These are phyloP conservation scores for Emydura subglobosa DNA, from an alignment of 2,113 vertebrate genomes.

Conservation along the genomic window DNA sequence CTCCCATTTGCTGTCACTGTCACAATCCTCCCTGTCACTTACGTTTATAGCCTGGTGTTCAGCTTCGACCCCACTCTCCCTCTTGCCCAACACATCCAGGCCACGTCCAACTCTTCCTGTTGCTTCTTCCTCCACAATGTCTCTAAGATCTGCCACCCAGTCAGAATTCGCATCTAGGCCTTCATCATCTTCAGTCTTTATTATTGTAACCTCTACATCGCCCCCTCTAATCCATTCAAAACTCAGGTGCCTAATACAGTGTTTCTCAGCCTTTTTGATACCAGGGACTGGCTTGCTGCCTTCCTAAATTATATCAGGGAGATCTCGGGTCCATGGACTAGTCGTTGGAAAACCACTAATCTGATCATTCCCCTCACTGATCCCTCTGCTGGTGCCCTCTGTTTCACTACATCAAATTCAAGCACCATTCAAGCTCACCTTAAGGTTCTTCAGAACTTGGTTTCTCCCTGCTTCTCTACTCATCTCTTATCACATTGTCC, in stretches of 20 bases:
- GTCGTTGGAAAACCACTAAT: not conserved
- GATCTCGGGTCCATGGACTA: no score
- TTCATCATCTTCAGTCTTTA: not conserved
- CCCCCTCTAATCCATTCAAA: not conserved
- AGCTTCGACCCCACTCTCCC: not conserved
- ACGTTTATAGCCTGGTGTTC: not conserved
- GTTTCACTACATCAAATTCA: not conserved
- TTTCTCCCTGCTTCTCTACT: fast-evolving
- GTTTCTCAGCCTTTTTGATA: no score
- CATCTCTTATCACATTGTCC: not conserved
- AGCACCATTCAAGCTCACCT: not conserved
- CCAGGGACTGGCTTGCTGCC: no score
- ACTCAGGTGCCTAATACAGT: not conserved
- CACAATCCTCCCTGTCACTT: not conserved
- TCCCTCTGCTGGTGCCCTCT: fast-evolving
- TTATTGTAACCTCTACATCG: not conserved
- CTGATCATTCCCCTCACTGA: not conserved
- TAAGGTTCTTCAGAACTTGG: not conserved
- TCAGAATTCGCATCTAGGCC: not conserved
- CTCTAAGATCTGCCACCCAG: not conserved
- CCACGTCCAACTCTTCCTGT: not conserved
- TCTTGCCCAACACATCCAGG: not conserved
- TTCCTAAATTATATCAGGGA: no score
- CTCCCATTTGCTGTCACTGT: not conserved
- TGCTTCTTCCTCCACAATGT: not conserved